Evolutionary conservation across 2,797 vertebrate genomes (phyloP).

Genomic region (Lepus townsendii): DNA sequence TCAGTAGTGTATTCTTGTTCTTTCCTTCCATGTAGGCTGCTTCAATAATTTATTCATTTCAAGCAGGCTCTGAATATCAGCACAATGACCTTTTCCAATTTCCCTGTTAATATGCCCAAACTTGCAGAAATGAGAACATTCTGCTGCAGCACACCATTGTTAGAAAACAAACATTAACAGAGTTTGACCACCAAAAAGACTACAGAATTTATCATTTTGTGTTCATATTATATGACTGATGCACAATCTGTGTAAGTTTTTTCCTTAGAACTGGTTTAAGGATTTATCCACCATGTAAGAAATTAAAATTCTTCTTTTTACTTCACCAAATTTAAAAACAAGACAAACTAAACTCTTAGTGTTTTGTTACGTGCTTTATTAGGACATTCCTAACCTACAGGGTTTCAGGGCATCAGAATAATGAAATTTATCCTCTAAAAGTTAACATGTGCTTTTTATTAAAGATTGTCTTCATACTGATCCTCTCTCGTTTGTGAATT

Average conservation of each 20-base stretch:
- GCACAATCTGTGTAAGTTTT: neutral
- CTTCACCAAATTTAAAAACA: neutral
- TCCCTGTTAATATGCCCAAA: slow-evolving; percentile 1
- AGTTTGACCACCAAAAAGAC: neutral
- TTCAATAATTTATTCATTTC: slow-evolving; percentile 59
- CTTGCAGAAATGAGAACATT: slow-evolving; percentile 2
- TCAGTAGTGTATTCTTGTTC: neutral
- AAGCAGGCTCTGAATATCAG: slow-evolving; percentile 36
- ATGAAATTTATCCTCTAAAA: slow-evolving; percentile 38
- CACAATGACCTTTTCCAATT: neutral
- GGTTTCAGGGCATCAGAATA: slow-evolving; percentile 1
- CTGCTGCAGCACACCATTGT: neutral
- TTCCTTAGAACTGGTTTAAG: neutral
- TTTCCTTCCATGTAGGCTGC: neutral
- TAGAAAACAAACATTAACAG: slow-evolving; percentile 22
- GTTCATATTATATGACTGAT: neutral
- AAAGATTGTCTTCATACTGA: slow-evolving; percentile 13
- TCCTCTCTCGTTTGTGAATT: slow-evolving; percentile 19
- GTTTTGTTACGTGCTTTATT: neutral
- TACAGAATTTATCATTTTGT: neutral
- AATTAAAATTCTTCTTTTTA: neutral
- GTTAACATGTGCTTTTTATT: slow-evolving; percentile 11
- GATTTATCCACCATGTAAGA: neutral
- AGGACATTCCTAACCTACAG: neutral
- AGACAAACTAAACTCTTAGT: neutral